Evolutionary conservation across 2,113 vertebrate genomes (phyloP), one percentile per base, ranked within the genome.

Genomic region (Mugil cephalus): DNA sequence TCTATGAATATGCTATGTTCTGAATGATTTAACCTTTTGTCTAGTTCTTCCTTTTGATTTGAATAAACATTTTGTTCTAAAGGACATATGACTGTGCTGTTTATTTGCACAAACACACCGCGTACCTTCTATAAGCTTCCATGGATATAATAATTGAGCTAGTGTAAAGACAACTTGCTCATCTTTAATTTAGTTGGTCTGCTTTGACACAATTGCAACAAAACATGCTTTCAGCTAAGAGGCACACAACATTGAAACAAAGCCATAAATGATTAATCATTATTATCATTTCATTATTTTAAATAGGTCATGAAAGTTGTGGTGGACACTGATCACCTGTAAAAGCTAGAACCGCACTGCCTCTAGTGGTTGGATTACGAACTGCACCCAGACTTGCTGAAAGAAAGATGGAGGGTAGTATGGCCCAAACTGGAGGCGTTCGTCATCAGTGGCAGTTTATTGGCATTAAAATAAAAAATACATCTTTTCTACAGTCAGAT

Each of bases 21-120:
- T 94, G 95, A 96, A 96, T 95, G 91, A 93, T 95, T 97, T 91
- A 93, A 95, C 94, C 94, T 95, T 96, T 95, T 96, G 94, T 97
- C 93, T 96, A 94, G 94, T 95, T 98, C 94, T 96, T 98, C 94
- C 94, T 96, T 95, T 96, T 96, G 94, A 93, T 90, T 91, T 93
- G 60, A 93, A 93, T 93, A 93, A 94, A 94, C 56, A 36, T 80
- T 92, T 87, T 85, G 86, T 89, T 90, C 71, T 46, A 82, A 90
- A 85, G 74, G 73, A 76, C 59, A 51, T n/a, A 17, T 11, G 34
- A 43, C 17, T 55, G 7, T 61, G 15, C 8, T 38, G n/a, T 52
- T 9, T 34, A 7, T 55, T 47, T 61, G 7, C 18, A 30, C 6
- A 36, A 21, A 1, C 15, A 7, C 14, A 69, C n/a, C 30, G 10